Evolutionary conservation across 2,888 invertebrate genomes (phyloP), one percentile per base, ranked within the genome.

Genomic region (Notodonta ziczac): DNA sequence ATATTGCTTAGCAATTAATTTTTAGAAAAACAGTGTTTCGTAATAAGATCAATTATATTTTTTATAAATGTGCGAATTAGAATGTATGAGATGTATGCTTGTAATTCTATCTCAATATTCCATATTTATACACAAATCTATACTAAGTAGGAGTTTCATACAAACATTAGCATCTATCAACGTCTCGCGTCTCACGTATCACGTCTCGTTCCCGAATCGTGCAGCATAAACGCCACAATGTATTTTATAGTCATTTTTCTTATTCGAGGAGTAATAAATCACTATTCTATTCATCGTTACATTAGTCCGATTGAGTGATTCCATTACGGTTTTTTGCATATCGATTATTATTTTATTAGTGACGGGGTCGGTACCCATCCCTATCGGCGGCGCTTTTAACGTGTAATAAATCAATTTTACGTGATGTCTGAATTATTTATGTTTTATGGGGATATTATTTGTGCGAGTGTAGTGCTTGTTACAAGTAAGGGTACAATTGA

Each of bases 221-320:
- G 0, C 0, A 3, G 0, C 74, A 0, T 78, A 87, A 90, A 77
- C 12, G 12, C 56, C 32, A 57, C 72, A 54, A 65, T 81, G 83
- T 90, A 82, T 88, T 90, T 90, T 89, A 84, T 85, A 90, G 84
- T 89, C 88, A 92, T 93, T 92, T 92, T 93, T 93, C 92, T 92
- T 91, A 86, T 86, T 86, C 84, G 82, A 82, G 75, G 78, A 79
- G 84, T 84, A 86, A 93, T 93, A 92, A 92, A 93, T 93, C 91
- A 91, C 84, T 74, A 81, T 77, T 81, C 81, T 85, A 87, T 88
- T 85, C 87, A 82, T 82, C 85, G 88, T 77, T 85, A 87, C 91
- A 91, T 92, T 93, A 93, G 87, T 89, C 83, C 87, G 90, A 92
- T 91, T 90, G 90, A 92, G 84, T 84, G 91, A 89, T 90, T 88